Evolutionary conservation across 2,888 invertebrate species (phyloP), one percentile per base, ranked within the genome.

Genomic region (Cerastoderma edule): DNA sequence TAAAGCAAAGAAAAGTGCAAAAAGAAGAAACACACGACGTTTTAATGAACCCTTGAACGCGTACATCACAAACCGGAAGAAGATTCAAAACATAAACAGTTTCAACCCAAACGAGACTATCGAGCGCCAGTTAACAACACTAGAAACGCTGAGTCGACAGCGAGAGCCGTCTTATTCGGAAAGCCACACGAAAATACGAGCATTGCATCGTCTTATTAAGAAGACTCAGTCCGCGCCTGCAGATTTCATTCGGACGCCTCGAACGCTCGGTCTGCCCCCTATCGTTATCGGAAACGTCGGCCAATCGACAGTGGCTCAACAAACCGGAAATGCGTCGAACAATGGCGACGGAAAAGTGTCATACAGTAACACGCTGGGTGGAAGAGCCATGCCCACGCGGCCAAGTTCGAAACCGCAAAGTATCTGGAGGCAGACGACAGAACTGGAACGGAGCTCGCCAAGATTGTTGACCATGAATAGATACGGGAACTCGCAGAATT

Each of bases 41-140:
- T 88, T 89, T 66, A 89, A 88, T 70, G 89, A 89, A 79, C 82
- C 86, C n/a, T 57, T 86, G 22, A 85, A 83, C 70, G 74, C 85
- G 0, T 87, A 88, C 64, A 80, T 85, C 5, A 28, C 77, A 28
- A 75, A 75, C 28, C 77, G 72, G 33, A 83, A 75, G 63, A 75
- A 73, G 48, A 57, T 67, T 27, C 66, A 70, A 16, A 57, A 33
- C n/a, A 67, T 60, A 8, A 69, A 63, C 3, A 65, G 32, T 22
- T 64, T 63, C 28, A 69, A 80, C 28, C 57, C 70, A 3, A 65
- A 19, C 32, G 48, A 50, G 19, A 53, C 27, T 30, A 24, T 69
- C n/a, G 76, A 71, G 2, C 64, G 71, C 30, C 77, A 79, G 30
- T 48, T 67, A n/a, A 71, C 75, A 4, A 27, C 68, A 3, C 35